Conservation (phyloP, 2,113 vertebrate species). For the Jaculus jaculus region DNA sequence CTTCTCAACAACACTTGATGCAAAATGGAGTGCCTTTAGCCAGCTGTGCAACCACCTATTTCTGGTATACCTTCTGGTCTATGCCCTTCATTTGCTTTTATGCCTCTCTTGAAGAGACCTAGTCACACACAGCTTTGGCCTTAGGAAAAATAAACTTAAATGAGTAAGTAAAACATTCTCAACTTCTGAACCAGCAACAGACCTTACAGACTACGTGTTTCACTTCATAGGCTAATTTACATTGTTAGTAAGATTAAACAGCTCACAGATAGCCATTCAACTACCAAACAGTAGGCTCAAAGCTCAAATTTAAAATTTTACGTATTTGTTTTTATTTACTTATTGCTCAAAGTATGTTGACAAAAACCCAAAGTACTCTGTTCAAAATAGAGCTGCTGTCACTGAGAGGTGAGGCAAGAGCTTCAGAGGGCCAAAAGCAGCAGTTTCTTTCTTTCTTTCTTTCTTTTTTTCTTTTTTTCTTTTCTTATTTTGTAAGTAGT, state of each 20-base stretch:
- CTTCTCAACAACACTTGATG: neutral
- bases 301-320: neutral
- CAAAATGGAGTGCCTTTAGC: neutral
- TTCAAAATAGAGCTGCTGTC: neutral
- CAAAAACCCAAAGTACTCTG: neutral
- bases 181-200: neutral
- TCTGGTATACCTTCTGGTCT: neutral
- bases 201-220: neutral
- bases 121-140: neutral
- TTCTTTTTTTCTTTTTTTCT: neutral
- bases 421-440: neutral
- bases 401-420: neutral
- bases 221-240: neutral
- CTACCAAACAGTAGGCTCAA: neutral
- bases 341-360: neutral
- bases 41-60: fast-evolving
- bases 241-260: neutral
- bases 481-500: neutral
- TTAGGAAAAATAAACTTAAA: neutral
- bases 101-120: neutral
- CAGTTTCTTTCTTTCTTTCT: neutral
- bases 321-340: neutral
- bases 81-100: neutral
- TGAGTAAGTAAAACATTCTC: neutral
- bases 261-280: neutral